Evolutionary conservation across 2,797 vertebrate species (phyloP).

Genomic region (Fratercula arctica): DNA sequence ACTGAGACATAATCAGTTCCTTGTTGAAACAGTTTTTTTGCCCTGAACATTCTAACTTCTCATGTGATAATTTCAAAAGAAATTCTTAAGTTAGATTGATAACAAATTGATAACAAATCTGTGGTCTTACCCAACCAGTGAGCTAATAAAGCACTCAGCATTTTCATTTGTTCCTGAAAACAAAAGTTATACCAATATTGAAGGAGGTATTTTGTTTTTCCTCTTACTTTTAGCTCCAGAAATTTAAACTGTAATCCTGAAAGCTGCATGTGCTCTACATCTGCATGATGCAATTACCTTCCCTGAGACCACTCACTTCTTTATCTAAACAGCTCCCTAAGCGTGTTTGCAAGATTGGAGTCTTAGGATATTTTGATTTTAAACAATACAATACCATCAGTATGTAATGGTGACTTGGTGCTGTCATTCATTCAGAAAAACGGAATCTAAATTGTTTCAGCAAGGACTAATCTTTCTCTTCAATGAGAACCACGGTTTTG

Average conservation of each 20-base stretch:
- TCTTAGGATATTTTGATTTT: slow-evolving; percentile 18
- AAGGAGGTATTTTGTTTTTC: background rate
- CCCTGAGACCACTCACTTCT: background rate
- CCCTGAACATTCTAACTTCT: background rate
- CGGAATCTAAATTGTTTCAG: background rate
- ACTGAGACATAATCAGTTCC: background rate
- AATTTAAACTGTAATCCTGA: background rate
- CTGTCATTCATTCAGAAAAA: slow-evolving; percentile 6
- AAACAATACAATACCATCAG: background rate
- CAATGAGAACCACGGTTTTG: background rate
- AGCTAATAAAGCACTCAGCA: background rate
- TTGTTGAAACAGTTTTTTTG: background rate
- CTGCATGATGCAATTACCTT: background rate
- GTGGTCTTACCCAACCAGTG: background rate
- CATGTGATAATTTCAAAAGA: background rate
- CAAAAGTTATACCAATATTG: background rate
- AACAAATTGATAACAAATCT: background rate
- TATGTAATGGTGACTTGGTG: background rate
- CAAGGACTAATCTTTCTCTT: background rate
- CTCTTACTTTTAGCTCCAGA: background rate
- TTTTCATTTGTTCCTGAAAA: background rate
- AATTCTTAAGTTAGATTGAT: background rate
- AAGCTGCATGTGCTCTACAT: background rate
- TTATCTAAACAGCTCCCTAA: background rate
- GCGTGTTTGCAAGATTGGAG: slow-evolving; percentile 2